These are phyloP conservation scores for Bombus terrestris DNA, from an alignment of 1,140 invertebrate species.

Conservation along the genomic window DNA sequence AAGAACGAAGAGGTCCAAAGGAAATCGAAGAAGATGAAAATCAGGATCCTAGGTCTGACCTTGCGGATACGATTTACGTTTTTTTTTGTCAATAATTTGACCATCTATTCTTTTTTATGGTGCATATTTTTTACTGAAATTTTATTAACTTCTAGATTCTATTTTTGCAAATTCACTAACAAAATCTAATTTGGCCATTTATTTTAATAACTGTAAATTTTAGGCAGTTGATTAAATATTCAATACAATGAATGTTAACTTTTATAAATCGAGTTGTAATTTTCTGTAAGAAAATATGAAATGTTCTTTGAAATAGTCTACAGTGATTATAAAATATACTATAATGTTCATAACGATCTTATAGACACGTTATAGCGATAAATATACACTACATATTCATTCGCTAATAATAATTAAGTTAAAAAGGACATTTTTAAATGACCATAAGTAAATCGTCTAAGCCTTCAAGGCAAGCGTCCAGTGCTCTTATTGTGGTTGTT, in stretches of 20 bases:
- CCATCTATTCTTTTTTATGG: neutral
- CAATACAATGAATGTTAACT: no score
- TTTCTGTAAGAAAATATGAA: no score
- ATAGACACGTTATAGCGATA: no score
- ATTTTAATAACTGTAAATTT: no score
- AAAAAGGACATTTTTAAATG: neutral
- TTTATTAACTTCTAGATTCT: neutral
- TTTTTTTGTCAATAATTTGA: neutral
- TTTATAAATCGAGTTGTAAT: no score
- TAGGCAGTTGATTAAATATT: no score
- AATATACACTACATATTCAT: neutral
- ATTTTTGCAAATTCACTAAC: neutral
- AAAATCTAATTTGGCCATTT: neutral
- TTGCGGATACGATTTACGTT: neutral
- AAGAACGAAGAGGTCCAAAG: slow-evolving; percentile 32
- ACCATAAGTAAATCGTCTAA: neutral
- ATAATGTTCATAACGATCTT: no score
- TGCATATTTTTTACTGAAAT: neutral
- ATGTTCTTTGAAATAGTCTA: no score
- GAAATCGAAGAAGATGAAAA: slow-evolving; percentile 58
- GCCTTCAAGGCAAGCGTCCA: neutral
- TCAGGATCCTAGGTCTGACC: slow-evolving; percentile 66
- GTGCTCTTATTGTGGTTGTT: slow-evolving; percentile 38
- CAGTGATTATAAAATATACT: no score
- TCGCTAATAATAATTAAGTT: neutral